Percentiles rank a stretch among this genome's conserved stretches.
Conservation (phyloP, 1,140 invertebrate genomes). For the Papilio helenus region DNA sequence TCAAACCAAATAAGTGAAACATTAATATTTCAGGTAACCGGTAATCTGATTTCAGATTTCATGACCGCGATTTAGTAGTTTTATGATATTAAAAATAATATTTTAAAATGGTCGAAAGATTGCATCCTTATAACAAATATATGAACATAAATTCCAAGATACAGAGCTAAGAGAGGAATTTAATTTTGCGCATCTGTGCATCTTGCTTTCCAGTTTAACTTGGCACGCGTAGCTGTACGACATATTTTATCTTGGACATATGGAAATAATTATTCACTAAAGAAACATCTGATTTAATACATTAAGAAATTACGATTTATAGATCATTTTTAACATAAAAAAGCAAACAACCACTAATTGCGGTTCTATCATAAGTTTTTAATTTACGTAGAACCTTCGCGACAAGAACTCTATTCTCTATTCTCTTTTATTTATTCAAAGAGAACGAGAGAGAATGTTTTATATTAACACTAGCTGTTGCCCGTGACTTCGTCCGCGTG, state of each 20-base stretch:
- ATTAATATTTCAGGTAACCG: too few relatives aligned
- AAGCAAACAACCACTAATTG: too few relatives aligned
- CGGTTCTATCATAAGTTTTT: too few relatives aligned
- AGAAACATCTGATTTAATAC: neutral
- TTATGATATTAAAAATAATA: neutral
- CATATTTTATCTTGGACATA: constrained; percentile 17
- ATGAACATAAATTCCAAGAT: constrained; percentile 11
- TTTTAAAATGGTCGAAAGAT: neutral
- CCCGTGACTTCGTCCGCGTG: too few relatives aligned
- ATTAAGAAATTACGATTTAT: neutral
- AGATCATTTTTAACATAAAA: neutral
- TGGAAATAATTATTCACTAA: constrained; percentile 2
- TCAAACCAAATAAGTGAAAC: too few relatives aligned
- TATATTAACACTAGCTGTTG: too few relatives aligned
- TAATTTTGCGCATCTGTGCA: constrained; percentile 26
- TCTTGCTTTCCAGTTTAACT: constrained; percentile 8
- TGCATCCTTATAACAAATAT: neutral
- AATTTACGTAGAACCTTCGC: too few relatives aligned
- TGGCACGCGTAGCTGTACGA: neutral
- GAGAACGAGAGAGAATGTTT: too few relatives aligned
- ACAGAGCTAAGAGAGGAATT: constrained; percentile 23
- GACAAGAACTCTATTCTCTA: too few relatives aligned
- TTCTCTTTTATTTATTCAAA: too few relatives aligned
- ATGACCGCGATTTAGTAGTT: neutral
- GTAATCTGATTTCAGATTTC: too few relatives aligned